Conservation (phyloP, 2,888 invertebrate species). For the Eledona agricola region DNA sequence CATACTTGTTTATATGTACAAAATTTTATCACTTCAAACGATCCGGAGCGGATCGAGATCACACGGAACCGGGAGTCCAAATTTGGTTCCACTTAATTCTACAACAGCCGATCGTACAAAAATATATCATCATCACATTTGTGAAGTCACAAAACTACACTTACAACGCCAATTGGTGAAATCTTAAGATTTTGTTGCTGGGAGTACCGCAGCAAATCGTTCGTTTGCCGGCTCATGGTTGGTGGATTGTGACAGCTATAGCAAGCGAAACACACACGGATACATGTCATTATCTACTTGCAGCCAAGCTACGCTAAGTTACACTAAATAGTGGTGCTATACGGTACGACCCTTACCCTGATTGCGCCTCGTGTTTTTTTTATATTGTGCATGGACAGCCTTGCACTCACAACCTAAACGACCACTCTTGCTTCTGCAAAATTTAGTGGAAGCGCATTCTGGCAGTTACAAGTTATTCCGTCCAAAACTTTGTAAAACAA, state of each 20-base stretch:
- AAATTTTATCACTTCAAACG: constrained; percentile 40
- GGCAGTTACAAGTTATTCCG: too few relatives aligned
- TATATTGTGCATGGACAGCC: constrained; percentile 62
- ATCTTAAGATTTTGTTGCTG: constrained; percentile 4
- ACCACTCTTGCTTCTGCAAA: too few relatives aligned
- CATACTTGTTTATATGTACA: constrained; percentile 51
- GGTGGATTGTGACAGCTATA: constrained; percentile 51
- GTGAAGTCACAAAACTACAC: constrained; percentile 38
- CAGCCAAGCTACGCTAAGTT: constrained; percentile 58
- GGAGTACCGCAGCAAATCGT: not conserved
- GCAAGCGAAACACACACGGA: constrained; percentile 56
- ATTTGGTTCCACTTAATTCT: constrained; percentile 39
- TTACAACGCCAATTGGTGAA: constrained; percentile 41
- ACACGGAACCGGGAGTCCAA: constrained; percentile 34
- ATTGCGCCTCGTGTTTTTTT: constrained; percentile 60
- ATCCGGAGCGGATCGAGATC: constrained; percentile 31
- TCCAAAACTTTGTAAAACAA: too few relatives aligned
- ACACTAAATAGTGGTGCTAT: constrained; percentile 58
- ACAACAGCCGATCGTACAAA: constrained; percentile 49
- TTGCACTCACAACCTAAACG: too few relatives aligned
- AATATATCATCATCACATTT: constrained; percentile 56
- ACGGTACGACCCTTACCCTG: constrained; percentile 63
- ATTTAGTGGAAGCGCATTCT: too few relatives aligned
- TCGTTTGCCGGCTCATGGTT: constrained; percentile 51
- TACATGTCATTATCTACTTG: constrained; percentile 56